Evolutionary conservation across 2,797 vertebrate species (phyloP).

Genomic region (Notoglanidium macrostoma): DNA sequence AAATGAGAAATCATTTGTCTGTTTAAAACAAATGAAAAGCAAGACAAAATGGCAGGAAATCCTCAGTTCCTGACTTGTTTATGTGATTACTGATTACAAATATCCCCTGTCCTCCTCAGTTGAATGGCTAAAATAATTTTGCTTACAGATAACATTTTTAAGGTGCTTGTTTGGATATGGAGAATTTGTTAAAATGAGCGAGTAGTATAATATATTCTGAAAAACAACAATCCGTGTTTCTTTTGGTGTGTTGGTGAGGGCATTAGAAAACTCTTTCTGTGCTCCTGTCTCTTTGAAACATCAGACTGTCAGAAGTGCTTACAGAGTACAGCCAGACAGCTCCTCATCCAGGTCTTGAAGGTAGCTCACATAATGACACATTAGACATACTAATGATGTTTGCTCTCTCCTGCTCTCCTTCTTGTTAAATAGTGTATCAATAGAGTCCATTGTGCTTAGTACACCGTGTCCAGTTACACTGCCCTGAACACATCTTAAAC

Average conservation of each 20-base stretch:
- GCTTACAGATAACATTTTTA: constrained; percentile 39
- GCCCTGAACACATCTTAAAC: constrained; percentile 43
- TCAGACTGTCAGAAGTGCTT: constrained; percentile 72
- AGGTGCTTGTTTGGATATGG: background rate
- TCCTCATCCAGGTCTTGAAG: constrained; percentile 78
- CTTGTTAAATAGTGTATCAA: constrained; percentile 46
- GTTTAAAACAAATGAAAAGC: constrained; percentile 47
- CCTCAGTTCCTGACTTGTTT: constrained; percentile 39
- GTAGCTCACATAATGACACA: constrained; percentile 73
- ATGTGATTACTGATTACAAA: constrained; percentile 31
- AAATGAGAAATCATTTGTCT: constrained; percentile 13
- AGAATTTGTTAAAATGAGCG: background rate
- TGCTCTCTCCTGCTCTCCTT: constrained; percentile 26
- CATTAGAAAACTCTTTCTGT: constrained; percentile 16
- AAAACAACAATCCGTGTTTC: background rate
- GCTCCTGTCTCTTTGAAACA: constrained; percentile 60
- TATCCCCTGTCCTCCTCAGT: background rate
- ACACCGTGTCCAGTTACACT: constrained; percentile 44
- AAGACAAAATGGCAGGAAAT: constrained; percentile 58
- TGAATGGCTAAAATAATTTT: constrained; percentile 58
- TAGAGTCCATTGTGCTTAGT: constrained; percentile 42
- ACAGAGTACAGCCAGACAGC: constrained; percentile 76
- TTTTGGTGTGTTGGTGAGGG: background rate
- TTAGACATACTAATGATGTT: constrained; percentile 79
- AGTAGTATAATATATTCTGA: constrained; percentile 17